A percentile compares a stretch with the other conserved stretches of the same genome.
Evolutionary conservation across 2,888 invertebrate species (phyloP).

Genomic region (Caenorhabditis sp.): DNA sequence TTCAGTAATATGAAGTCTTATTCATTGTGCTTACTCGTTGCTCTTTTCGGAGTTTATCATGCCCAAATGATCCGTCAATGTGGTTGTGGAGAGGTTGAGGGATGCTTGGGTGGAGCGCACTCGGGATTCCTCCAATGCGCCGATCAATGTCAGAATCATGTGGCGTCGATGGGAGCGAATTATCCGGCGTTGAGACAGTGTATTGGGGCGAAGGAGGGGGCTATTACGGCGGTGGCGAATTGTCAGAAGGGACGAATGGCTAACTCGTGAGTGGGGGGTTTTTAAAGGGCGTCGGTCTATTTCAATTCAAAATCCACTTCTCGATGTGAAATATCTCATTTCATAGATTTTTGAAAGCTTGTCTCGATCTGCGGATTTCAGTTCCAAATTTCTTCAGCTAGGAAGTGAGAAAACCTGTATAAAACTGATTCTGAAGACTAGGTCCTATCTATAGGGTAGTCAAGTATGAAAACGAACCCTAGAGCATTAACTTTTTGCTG

Average conservation of each 20-base stretch:
- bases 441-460: too few relatives aligned
- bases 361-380: too few relatives aligned
- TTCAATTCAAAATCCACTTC: too few relatives aligned
- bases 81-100: constrained; percentile 55
- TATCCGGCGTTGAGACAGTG: constrained; percentile 58
- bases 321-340: too few relatives aligned
- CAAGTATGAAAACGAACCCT: too few relatives aligned
- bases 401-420: too few relatives aligned
- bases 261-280: constrained; percentile 46
- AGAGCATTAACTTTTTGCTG: too few relatives aligned
- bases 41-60: not conserved
- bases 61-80: constrained; percentile 63
- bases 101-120: constrained; percentile 43
- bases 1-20: too few relatives aligned
- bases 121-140: constrained; percentile 61
- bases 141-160: constrained; percentile 65
- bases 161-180: constrained; percentile 61
- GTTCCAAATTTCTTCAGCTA: too few relatives aligned
- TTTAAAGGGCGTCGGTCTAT: too few relatives aligned
- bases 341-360: too few relatives aligned
- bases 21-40: not conserved
- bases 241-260: constrained; percentile 55
- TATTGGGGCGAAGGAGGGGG: constrained; percentile 52
- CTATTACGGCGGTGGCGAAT: constrained; percentile 47
- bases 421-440: too few relatives aligned